Base-by-base conservation (phyloP, 2,113 vertebrate genomes). In the Arenaria interpres region DNA sequence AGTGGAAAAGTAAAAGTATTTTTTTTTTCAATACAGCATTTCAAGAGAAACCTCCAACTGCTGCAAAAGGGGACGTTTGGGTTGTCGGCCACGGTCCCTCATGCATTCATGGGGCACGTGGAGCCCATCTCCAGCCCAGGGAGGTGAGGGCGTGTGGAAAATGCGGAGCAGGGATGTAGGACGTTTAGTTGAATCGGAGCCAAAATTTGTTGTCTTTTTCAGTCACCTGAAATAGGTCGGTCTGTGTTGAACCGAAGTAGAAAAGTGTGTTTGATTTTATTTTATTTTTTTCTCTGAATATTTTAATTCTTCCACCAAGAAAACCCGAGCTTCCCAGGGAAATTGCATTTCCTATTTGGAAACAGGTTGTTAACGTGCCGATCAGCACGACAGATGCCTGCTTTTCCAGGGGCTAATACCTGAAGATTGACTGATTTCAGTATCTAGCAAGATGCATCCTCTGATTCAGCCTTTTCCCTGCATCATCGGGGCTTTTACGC, bases 321-420 rank as follows among this genome's bases (percentile, higher is more conserved):
- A 76, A 76, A 73, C 24, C 27, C 33, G 68, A 51, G 74, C 89
- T 89, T 96, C 94, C 84, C 45, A 45, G 48, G 91, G 67, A 96
- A 95, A 95, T 81, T 69, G 50, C 73, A 37, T 69, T 92, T 95
- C 57, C 64, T 81, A 23, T 78, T 89, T 72, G 90, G 90, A 90
- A 95, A 86, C 33, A 48, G 69, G 74, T 75, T 91, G 87, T 76
- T 94, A 94, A 88, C 13, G 4, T 0, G 1, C 73, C 7, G 24
- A 46, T 88, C 66, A 60, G 91, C 77, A 9, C 77, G 76, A 85
- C 69, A 82, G 77, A 91, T 71, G 33, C 81, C 81, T 94, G 69
- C 73, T 87, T 85, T 96, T 96, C 80, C 77, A 90, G 92, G 59
- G 88, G 72, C 86, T 97, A 71, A 87, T 92, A 68, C 84, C 76